Base-by-base conservation (phyloP, 2,797 vertebrate species). In the Gobionotothen gibberifrons region DNA sequence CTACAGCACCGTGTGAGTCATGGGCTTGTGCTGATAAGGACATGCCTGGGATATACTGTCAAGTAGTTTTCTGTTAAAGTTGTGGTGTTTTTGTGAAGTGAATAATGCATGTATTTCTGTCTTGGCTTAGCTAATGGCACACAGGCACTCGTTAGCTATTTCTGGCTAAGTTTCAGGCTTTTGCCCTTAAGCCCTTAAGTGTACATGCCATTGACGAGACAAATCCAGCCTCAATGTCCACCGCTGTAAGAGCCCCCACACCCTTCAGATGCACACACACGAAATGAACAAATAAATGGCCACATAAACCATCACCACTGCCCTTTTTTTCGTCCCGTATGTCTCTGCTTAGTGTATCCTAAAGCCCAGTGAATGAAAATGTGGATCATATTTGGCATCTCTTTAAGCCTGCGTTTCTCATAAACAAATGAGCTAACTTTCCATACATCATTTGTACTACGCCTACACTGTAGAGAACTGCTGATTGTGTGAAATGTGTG, bases 81-180 rank as follows among this genome's bases (percentile, higher is more conserved):
- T 63, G 86, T 65, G 74, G 76, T 82, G 82, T 82, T 86, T 87
- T 78, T 78, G 78, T 47, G n/a, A 68, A 79, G 79, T 90, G 84
- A 92, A 92, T 91, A 89, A 90, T 90, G 87, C 66, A 92, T 89
- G 87, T 44, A 70, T 87, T 89, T 84, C 48, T 80, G 76, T 74
- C 58, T 61, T 81, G 81, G 85, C 85, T 86, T 81, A 87, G 86
- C 87, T 92, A 90, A 92, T 90, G 83, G 90, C 76, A 77, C 81
- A 76, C 53, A 84, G 72, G 71, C 81, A 68, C 78, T 91, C 89
- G 91, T 92, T 92, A 93, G 86, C 75, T 70, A 72, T 78, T 85
- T 83, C 85, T 89, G 83, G 79, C 89, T 74, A 85, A 74, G 76
- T 80, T 85, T 89, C 75, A 82, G 79, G 73, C 82, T 87, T 76